Conservation (phyloP, 2,797 vertebrate species). For the Neoniphon sammara region DNA sequence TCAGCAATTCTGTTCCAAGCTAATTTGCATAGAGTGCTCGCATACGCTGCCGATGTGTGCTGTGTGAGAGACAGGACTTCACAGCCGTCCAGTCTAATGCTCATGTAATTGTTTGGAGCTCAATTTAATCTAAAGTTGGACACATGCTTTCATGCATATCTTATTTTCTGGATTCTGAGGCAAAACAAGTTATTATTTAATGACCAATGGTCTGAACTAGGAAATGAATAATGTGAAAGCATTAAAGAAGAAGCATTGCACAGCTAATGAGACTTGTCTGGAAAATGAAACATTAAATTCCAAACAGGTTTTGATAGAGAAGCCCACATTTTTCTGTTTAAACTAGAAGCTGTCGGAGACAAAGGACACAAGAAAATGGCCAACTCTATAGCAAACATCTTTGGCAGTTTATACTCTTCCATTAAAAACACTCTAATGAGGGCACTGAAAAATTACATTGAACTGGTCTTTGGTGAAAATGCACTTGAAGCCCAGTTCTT, state of each 20-base stretch:
- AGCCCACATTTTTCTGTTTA: neutral
- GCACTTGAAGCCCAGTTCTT: neutral
- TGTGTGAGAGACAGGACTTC: slow-evolving; percentile 35
- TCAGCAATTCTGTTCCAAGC: slow-evolving; percentile 53
- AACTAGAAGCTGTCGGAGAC: neutral
- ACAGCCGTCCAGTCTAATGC: slow-evolving; percentile 35
- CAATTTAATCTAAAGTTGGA: slow-evolving; percentile 21
- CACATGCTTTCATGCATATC: slow-evolving; percentile 22
- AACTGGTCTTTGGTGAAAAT: neutral
- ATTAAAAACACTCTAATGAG: neutral
- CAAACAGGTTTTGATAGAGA: slow-evolving; percentile 13
- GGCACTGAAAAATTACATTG: neutral
- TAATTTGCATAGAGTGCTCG: slow-evolving; percentile 58
- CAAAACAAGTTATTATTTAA: slow-evolving; percentile 67
- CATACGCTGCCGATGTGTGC: slow-evolving; percentile 35
- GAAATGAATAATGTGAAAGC: slow-evolving; percentile 53
- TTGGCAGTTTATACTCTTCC: neutral
- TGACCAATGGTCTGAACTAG: slow-evolving; percentile 46
- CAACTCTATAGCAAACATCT: neutral
- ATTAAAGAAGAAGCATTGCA: slow-evolving; percentile 47
- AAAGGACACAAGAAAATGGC: neutral
- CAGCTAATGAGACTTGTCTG: slow-evolving; percentile 26
- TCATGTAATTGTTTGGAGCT: slow-evolving; percentile 42
- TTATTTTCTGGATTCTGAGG: slow-evolving; percentile 28
- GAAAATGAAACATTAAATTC: slow-evolving; percentile 18